Evolutionary conservation across 2,888 invertebrate species (phyloP).

Genomic region (Hydroisotoma schaefferi): DNA sequence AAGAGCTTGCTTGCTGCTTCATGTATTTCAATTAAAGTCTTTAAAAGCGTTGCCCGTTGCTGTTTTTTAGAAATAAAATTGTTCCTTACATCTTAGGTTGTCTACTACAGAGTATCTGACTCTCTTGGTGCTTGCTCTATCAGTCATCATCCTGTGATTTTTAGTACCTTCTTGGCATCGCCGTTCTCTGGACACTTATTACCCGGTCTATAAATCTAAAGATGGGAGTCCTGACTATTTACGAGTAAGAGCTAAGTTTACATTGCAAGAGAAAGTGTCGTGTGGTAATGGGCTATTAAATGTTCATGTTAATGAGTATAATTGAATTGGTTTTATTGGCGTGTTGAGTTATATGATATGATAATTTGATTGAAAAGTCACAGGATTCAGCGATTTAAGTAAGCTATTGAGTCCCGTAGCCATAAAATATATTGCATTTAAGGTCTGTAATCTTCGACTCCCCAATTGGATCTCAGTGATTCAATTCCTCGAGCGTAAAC

Average conservation of each 20-base stretch:
- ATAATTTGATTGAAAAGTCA: no score
- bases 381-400: neutral
- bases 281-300: conserved; percentile 13
- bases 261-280: neutral
- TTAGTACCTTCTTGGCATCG: neutral
- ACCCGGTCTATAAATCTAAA: conserved; percentile 29
- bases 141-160: neutral
- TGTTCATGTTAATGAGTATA: conserved; percentile 1
- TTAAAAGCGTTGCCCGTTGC: no score
- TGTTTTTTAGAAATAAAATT: no score
- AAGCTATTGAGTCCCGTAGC: no score
- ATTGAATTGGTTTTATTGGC: neutral
- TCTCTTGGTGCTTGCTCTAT: neutral
- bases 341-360: neutral
- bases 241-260: conserved; percentile 41
- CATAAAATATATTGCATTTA: no score
- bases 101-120: neutral
- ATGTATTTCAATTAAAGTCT: no score
- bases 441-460: no score
- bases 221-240: conserved; percentile 48
- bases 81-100: neutral
- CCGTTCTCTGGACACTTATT: neutral
- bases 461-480: no score
- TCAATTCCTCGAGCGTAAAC: no score
- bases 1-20: no score